A percentile compares a stretch with the other conserved stretches of the same genome.
phyloP scores from a whole-genome alignment of 2,797 vertebrate genomes.

The Sebastes steindachneri region DNA sequence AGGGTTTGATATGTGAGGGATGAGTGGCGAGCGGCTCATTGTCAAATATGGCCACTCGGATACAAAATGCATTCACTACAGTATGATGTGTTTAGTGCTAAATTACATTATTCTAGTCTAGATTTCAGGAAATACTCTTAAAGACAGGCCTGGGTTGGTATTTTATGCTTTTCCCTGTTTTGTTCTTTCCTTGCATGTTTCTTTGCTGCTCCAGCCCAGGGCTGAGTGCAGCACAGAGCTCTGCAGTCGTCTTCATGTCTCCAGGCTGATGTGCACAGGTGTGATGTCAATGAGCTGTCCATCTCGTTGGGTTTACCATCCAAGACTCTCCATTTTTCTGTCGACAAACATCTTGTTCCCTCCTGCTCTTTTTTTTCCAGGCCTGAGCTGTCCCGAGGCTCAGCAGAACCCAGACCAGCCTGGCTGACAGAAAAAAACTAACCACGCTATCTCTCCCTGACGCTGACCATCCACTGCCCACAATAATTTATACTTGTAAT shows the following conservation, averaged over 20 bases:
- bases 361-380: conserved; percentile 6
- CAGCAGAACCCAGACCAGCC: conserved; percentile 1
- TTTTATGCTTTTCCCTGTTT: background rate
- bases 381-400: conserved; percentile 41
- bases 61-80: background rate
- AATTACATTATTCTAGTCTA: background rate
- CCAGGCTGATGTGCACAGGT: conserved; percentile 18
- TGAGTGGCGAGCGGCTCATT: background rate
- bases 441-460: background rate
- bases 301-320: background rate
- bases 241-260: background rate
- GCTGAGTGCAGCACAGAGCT: background rate
- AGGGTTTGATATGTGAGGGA: conserved; percentile 20
- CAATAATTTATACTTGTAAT: background rate
- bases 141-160: background rate
- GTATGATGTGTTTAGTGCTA: background rate
- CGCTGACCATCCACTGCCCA: conserved; percentile 6
- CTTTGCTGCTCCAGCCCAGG: background rate
- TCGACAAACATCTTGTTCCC: conserved; percentile 38
- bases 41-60: conserved; percentile 20
- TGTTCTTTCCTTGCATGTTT: background rate
- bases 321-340: conserved; percentile 11
- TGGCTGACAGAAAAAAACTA: conserved; percentile 19
- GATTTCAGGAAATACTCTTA: background rate
- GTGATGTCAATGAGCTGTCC: conserved; percentile 14